Evolutionary conservation across 23 tunicate genomes (phyloP).

Genomic region (Aplidium turbinatum): DNA sequence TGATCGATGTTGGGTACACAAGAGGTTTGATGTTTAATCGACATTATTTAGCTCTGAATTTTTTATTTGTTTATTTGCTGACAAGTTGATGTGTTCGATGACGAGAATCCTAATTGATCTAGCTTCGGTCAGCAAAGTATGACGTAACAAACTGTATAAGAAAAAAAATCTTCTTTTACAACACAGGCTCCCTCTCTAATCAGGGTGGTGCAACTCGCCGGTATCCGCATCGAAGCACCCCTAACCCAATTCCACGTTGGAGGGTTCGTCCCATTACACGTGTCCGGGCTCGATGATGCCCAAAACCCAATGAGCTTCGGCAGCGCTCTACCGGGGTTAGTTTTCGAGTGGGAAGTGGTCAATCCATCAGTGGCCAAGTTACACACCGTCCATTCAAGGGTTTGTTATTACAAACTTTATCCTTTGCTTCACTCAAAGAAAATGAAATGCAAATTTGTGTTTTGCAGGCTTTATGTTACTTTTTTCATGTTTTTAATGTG

Average conservation of each 20-base stretch:
- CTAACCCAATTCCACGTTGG: conserved; percentile 69
- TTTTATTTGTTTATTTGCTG: too few relatives aligned
- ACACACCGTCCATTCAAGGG: conserved; percentile 61
- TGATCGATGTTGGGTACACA: too few relatives aligned
- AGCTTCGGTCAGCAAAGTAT: too few relatives aligned
- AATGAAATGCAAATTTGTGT: conserved; percentile 1
- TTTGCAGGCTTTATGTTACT: neutral
- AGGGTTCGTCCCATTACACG: conserved; percentile 69
- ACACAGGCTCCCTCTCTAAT: conserved; percentile 49
- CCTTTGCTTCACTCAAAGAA: too few relatives aligned
- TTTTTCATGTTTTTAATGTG: neutral
- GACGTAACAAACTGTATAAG: conserved; percentile 11
- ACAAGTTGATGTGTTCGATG: too few relatives aligned
- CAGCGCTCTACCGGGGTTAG: conserved; percentile 67
- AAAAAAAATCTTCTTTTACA: neutral
- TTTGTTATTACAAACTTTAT: neutral
- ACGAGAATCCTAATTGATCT: too few relatives aligned
- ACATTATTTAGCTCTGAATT: too few relatives aligned
- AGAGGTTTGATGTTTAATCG: too few relatives aligned
- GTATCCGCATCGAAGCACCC: conserved; percentile 67
- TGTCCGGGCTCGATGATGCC: conserved; percentile 47
- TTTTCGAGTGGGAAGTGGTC: conserved; percentile 66
- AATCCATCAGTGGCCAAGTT: conserved; percentile 63
- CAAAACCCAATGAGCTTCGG: conserved; percentile 67
- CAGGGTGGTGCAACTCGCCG: conserved; percentile 57